These are phyloP conservation scores for Dicycla oo DNA, from an alignment of 2,888 invertebrate genomes.

Conservation along the genomic window DNA sequence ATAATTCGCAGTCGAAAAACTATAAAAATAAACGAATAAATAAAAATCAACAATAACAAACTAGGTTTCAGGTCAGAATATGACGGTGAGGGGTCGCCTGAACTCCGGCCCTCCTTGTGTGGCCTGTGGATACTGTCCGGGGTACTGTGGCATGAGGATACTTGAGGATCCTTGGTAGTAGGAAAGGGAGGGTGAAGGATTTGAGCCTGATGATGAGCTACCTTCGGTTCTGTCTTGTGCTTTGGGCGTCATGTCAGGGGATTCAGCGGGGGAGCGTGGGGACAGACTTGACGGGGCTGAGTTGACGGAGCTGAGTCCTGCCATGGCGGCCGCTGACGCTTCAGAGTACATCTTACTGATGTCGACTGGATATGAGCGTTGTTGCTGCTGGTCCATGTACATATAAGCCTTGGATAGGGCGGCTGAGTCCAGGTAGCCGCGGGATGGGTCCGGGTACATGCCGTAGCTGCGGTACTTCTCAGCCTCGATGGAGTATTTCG, in stretches of 20 bases:
- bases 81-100: conserved; percentile 93
- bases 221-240: conserved; percentile 89
- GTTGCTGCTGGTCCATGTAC: conserved; percentile 93
- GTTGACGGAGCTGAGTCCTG: conserved; percentile 86
- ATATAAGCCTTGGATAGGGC: conserved; percentile 94
- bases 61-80: conserved; percentile 94
- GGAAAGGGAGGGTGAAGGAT: conserved; percentile 91
- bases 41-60: conserved; percentile 66
- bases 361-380: conserved; percentile 91
- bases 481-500: conserved; percentile 94
- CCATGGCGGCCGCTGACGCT: conserved; percentile 91
- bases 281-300: conserved; percentile 87
- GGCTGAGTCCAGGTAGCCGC: conserved; percentile 93
- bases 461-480: conserved; percentile 94
- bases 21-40: conserved; percentile 68
- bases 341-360: conserved; percentile 92
- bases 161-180: conserved; percentile 91
- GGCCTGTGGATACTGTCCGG: conserved; percentile 90
- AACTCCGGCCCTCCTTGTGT: conserved; percentile 92
- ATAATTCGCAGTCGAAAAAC: conserved; percentile 61
- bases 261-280: conserved; percentile 88
- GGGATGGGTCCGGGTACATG: conserved; percentile 94
- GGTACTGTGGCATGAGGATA: conserved; percentile 93
- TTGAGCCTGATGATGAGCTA: conserved; percentile 91
- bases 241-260: conserved; percentile 89